Evolutionary conservation across 2,888 invertebrate species (phyloP).

Genomic region (Diloba caeruleocephala): DNA sequence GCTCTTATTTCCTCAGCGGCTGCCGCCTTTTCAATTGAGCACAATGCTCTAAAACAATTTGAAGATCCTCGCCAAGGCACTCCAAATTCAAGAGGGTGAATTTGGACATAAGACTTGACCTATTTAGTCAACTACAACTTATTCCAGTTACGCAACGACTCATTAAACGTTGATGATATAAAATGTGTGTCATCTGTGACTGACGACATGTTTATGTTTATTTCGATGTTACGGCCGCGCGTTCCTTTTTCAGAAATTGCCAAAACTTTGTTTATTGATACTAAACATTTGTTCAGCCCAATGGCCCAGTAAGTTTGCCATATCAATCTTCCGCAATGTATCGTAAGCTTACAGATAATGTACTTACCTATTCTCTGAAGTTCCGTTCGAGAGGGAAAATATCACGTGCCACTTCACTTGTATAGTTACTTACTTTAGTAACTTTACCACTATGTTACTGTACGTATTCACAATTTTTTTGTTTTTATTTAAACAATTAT

Average conservation of each 20-base stretch:
- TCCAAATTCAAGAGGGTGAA: constrained; percentile 41
- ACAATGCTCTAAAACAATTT: constrained; percentile 63
- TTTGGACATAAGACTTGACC: constrained; percentile 55
- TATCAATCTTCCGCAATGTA: constrained; percentile 54
- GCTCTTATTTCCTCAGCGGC: constrained; percentile 69
- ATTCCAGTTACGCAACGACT: constrained; percentile 61
- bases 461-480: constrained; percentile 52
- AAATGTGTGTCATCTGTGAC: constrained; percentile 51
- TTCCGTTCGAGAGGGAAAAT: constrained; percentile 45
- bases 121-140: constrained; percentile 55
- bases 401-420: constrained; percentile 64
- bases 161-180: constrained; percentile 48
- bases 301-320: constrained; percentile 41
- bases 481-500: constrained; percentile 53
- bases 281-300: constrained; percentile 48
- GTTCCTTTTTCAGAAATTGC: constrained; percentile 37
- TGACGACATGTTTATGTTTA: constrained; percentile 38
- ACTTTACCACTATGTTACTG: constrained; percentile 53
- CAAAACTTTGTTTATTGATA: constrained; percentile 47
- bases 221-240: constrained; percentile 13
- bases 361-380: constrained; percentile 57
- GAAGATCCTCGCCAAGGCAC: constrained; percentile 23
- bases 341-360: constrained; percentile 46
- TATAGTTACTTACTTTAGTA: constrained; percentile 48
- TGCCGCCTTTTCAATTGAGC: constrained; percentile 72